Conservation (phyloP, 2,113 vertebrate species). For the Tyrannus savana region DNA sequence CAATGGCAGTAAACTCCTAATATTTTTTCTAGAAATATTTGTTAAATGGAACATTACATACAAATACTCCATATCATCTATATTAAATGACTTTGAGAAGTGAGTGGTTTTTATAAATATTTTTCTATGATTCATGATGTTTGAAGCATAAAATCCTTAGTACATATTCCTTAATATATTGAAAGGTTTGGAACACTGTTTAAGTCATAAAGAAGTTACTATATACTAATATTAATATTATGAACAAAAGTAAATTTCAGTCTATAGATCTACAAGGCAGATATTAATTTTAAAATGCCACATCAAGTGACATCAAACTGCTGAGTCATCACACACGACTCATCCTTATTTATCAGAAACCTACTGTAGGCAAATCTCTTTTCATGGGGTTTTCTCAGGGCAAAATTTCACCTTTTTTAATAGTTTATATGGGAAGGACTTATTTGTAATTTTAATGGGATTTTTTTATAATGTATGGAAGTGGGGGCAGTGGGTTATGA, state of each 20-base stretch:
- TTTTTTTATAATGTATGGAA: neutral
- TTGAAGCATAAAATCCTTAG: neutral
- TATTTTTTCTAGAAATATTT: neutral
- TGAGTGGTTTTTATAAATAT: neutral
- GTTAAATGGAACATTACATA: neutral
- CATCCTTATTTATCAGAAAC: neutral
- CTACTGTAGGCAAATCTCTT: neutral
- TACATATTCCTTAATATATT: neutral
- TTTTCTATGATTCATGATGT: neutral
- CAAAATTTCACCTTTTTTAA: neutral
- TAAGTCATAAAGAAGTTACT: neutral
- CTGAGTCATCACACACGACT: neutral
- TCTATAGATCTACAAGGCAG: neutral
- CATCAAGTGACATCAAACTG: neutral
- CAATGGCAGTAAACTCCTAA: neutral
- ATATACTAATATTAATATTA: neutral
- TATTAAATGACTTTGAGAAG: neutral
- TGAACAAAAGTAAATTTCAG: neutral
- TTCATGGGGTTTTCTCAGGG: neutral
- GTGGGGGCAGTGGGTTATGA: neutral
- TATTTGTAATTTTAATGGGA: neutral
- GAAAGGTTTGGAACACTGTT: neutral
- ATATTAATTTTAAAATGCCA: neutral
- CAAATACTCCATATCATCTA: neutral
- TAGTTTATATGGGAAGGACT: neutral